Conservation (phyloP, 2,113 vertebrate genomes). For the Bolborhynchus lineola region DNA sequence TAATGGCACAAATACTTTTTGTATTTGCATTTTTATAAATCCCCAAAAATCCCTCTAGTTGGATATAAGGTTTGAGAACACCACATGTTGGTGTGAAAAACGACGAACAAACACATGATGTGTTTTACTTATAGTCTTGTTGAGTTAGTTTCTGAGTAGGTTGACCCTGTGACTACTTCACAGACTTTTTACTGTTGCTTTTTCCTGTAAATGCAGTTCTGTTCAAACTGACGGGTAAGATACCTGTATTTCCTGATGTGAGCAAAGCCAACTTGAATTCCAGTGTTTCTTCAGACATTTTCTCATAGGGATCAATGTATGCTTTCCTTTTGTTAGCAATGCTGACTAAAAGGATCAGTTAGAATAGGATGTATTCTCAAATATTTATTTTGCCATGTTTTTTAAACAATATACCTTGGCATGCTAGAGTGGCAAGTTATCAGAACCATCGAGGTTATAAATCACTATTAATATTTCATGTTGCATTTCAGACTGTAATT, state of each 20-base stretch:
- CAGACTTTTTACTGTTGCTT: background rate
- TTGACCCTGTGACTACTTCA: background rate
- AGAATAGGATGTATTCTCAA: background rate
- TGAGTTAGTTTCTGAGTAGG: background rate
- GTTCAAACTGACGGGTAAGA: background rate
- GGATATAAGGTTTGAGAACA: background rate
- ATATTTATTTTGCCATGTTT: background rate
- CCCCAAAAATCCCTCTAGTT: background rate
- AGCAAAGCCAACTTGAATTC: background rate
- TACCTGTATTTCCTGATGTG: background rate
- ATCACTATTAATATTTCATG: background rate
- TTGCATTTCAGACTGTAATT: background rate
- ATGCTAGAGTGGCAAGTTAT: background rate
- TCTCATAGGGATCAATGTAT: background rate
- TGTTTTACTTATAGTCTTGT: background rate
- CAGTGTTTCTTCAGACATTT: background rate
- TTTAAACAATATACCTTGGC: background rate
- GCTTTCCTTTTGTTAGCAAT: background rate
- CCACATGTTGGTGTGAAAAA: too few species aligned
- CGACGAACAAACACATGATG: background rate
- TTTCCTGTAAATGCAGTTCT: background rate
- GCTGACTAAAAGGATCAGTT: background rate
- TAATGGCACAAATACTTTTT: background rate
- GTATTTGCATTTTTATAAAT: background rate
- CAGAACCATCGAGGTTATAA: background rate